phyloP scores from a whole-genome alignment of 1,140 invertebrate species.

The Dinoponera quadriceps region DNA sequence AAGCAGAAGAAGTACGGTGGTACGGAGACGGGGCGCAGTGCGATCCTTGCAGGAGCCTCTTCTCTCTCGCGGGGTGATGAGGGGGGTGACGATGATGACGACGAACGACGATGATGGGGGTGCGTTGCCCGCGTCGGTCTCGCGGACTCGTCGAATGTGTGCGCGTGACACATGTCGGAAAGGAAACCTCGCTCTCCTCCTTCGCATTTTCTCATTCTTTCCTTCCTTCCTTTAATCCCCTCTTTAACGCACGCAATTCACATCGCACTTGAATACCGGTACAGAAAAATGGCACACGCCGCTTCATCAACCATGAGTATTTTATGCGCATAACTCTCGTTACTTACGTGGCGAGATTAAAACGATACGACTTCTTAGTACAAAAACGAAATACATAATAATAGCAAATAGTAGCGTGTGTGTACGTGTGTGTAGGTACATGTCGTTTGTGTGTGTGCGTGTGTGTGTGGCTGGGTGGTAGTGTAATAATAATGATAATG shows the following conservation, averaged over 20 bases:
- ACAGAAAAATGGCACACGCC: slow-evolving; percentile 74
- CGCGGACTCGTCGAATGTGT: slow-evolving; percentile 1
- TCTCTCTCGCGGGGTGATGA: slow-evolving; percentile 14
- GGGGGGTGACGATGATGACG: neutral
- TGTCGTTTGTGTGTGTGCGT: no score
- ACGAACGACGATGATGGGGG: slow-evolving; percentile 3
- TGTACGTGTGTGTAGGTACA: neutral
- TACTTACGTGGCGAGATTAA: slow-evolving; percentile 46
- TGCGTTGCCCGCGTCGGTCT: neutral
- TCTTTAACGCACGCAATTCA: slow-evolving; percentile 11
- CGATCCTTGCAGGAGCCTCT: slow-evolving; percentile 15
- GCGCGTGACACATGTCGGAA: neutral
- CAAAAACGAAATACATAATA: slow-evolving; percentile 34
- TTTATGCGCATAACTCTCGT: slow-evolving; percentile 61
- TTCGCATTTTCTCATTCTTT: neutral
- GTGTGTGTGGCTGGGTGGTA: no score
- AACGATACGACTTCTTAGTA: slow-evolving; percentile 36
- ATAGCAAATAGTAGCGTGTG: slow-evolving; percentile 25
- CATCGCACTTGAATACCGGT: slow-evolving; percentile 55
- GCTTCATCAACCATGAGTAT: slow-evolving; percentile 68
- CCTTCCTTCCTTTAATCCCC: no score
- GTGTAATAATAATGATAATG: neutral
- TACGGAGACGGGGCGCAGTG: no score
- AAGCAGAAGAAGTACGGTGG: neutral
- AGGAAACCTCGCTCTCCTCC: neutral